Percentiles rank a stretch among this genome's conserved stretches.
These are phyloP conservation scores for Aricia agestis DNA, from an alignment of 1,140 invertebrate species.

Conservation along the genomic window DNA sequence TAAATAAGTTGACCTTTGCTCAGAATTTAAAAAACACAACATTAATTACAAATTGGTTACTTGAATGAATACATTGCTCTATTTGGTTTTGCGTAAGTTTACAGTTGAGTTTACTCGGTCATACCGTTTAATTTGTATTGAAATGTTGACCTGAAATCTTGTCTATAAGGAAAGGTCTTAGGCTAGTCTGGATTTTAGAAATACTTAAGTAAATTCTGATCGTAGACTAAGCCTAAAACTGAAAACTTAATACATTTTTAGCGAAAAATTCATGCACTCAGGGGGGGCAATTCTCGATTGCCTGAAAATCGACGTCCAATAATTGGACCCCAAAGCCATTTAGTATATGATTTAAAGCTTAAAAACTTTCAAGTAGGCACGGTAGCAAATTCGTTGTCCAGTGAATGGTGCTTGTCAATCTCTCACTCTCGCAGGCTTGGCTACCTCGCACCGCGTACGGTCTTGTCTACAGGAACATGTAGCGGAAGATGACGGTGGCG, in stretches of 20 bases:
- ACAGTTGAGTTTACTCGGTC: background rate
- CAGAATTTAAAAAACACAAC: background rate
- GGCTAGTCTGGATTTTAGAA: background rate
- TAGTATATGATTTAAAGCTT: no score
- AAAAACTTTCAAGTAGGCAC: no score
- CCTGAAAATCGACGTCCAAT: no score
- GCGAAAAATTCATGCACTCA: no score
- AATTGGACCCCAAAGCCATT: no score
- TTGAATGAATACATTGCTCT: background rate
- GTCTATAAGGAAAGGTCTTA: background rate
- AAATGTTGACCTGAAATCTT: background rate
- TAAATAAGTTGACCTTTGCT: background rate
- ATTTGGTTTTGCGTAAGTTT: background rate
- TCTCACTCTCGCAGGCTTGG: no score
- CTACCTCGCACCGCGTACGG: constrained; percentile 7
- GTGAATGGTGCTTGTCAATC: no score
- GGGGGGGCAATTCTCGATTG: no score
- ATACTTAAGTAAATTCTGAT: background rate
- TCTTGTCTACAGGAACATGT: constrained; percentile 48
- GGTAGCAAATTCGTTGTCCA: no score
- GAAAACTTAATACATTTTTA: no score
- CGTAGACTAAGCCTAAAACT: no score
- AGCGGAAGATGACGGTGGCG: constrained; percentile 61
- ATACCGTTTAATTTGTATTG: background rate
- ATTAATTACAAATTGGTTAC: no score